A percentile compares a stretch with the other conserved stretches of the same genome.
Evolutionary conservation across 2,888 invertebrate species (phyloP).

Genomic region (Nymphalis polychloros): DNA sequence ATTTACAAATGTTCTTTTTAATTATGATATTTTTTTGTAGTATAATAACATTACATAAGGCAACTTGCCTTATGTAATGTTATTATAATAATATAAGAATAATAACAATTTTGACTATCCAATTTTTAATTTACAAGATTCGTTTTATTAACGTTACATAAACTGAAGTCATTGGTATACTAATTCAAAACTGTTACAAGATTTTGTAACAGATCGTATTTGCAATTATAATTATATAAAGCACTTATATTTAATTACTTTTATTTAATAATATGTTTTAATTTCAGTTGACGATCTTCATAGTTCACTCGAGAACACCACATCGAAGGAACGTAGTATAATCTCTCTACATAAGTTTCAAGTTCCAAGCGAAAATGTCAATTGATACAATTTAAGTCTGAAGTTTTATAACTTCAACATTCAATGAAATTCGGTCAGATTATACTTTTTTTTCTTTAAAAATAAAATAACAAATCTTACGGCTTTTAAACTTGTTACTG

Average conservation of each 20-base stretch:
- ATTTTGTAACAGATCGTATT: no score
- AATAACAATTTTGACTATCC: no score
- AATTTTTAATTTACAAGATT: no score
- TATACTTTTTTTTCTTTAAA: constrained; percentile 24
- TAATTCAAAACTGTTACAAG: background rate
- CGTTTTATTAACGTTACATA: no score
- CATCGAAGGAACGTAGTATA: constrained; percentile 36
- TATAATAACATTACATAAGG: no score
- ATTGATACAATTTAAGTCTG: constrained; percentile 39
- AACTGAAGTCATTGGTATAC: background rate
- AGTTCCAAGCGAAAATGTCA: constrained; percentile 43
- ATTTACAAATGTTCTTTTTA: no score
- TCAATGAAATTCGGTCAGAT: constrained; percentile 22
- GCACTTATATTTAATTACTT: no score
- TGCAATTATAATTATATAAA: background rate
- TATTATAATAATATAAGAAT: no score
- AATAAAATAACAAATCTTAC: constrained; percentile 14
- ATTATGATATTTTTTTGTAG: no score
- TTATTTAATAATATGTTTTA: constrained; percentile 6
- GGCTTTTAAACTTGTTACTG: constrained; percentile 40
- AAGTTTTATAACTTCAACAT: constrained; percentile 30
- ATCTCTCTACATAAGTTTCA: constrained; percentile 38
- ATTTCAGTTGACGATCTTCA: constrained; percentile 38
- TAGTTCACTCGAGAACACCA: constrained; percentile 32
- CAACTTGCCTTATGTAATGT: no score